Evolutionary conservation across 2,888 invertebrate genomes (phyloP).

Genomic region (Zygothrica quintamaculata): DNA sequence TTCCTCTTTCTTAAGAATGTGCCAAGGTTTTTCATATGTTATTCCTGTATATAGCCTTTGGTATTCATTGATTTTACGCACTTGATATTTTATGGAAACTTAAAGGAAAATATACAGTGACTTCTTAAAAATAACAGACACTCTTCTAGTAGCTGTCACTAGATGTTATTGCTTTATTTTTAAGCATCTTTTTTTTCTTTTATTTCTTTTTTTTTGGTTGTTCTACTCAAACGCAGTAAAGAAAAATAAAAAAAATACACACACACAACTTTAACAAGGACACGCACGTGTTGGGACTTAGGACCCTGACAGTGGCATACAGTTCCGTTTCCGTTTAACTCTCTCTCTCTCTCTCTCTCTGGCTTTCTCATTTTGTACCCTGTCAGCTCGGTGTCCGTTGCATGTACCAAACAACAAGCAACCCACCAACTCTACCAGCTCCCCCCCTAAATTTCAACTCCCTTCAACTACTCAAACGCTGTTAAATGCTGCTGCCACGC

Average conservation of each 20-base stretch:
- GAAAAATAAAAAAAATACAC: slow-evolving; percentile 13
- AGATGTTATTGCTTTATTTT: slow-evolving; percentile 60
- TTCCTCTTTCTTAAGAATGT: slow-evolving; percentile 15
- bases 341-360: no score
- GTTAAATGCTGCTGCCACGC: not conserved
- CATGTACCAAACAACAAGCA: slow-evolving; percentile 34
- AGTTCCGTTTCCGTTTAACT: slow-evolving; percentile 32
- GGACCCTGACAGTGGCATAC: slow-evolving; percentile 35
- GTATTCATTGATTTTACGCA: slow-evolving; percentile 22
- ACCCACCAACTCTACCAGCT: not conserved
- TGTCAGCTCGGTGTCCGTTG: slow-evolving; percentile 33
- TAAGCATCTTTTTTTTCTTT: slow-evolving; percentile 12
- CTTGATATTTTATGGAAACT: slow-evolving; percentile 7
- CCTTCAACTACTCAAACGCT: no score
- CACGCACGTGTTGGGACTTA: slow-evolving; percentile 68
- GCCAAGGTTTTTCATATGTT: slow-evolving; percentile 9
- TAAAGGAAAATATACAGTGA: slow-evolving; percentile 8
- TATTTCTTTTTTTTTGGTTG: slow-evolving; percentile 25
- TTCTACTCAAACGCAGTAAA: slow-evolving; percentile 7
- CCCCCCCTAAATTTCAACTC: not conserved
- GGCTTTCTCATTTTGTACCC: no score
- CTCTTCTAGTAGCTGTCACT: slow-evolving; percentile 52
- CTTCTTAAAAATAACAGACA: slow-evolving; percentile 1
- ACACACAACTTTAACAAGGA: slow-evolving; percentile 24
- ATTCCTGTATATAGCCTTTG: not conserved